phyloP scores from a whole-genome alignment of 2,113 vertebrate genomes.

The Speoplatyrhinus poulsoni region DNA sequence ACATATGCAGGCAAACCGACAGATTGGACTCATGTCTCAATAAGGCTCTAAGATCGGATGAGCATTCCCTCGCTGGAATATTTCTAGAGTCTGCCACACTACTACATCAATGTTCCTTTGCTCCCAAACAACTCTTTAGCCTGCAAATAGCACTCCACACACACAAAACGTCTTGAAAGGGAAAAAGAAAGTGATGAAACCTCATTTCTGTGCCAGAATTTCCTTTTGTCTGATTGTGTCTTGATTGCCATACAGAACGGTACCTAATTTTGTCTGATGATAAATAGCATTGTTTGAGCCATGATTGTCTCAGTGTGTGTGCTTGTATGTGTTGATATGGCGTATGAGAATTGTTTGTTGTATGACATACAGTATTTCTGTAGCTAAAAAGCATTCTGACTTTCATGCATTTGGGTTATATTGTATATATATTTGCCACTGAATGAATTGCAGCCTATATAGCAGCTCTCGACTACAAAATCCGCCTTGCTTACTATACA shows the following conservation, averaged over 20 bases:
- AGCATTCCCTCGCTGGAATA: background rate
- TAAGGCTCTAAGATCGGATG: too few relatives aligned
- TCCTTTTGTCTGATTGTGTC: slow-evolving; percentile 18
- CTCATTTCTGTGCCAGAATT: slow-evolving; percentile 12
- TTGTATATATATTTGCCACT: too few relatives aligned
- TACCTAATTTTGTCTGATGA: slow-evolving; percentile 45
- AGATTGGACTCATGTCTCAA: too few relatives aligned
- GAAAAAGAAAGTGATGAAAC: slow-evolving; percentile 18
- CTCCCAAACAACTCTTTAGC: background rate
- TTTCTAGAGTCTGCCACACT: background rate
- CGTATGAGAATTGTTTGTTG: too few relatives aligned
- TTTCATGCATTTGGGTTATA: too few relatives aligned
- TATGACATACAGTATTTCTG: too few relatives aligned
- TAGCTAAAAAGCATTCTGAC: too few relatives aligned
- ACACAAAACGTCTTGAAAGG: slow-evolving; percentile 12
- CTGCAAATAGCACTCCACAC: background rate
- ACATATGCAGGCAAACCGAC: too few relatives aligned
- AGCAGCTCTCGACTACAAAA: too few relatives aligned
- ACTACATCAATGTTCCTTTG: slow-evolving; percentile 4
- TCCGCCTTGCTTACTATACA: too few relatives aligned
- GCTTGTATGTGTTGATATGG: too few relatives aligned
- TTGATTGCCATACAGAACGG: slow-evolving; percentile 48
- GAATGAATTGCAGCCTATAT: too few relatives aligned
- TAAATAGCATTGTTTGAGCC: slow-evolving; percentile 9
- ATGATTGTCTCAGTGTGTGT: slow-evolving; percentile 9